Conservation (phyloP, 1,140 invertebrate genomes). For the Drosophila pallidifrons region DNA sequence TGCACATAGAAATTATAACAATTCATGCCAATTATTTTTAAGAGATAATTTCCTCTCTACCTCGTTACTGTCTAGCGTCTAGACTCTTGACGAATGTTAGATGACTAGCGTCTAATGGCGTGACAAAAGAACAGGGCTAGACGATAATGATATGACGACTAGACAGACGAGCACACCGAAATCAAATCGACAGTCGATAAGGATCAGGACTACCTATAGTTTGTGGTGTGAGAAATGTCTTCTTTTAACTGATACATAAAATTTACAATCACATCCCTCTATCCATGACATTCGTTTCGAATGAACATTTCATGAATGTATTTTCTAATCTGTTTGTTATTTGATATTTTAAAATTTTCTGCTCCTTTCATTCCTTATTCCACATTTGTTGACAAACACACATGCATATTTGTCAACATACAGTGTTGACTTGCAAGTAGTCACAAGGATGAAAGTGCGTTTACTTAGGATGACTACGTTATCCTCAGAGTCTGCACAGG, state of each 20-base stretch:
- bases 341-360: constrained; percentile 5
- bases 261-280: not conserved
- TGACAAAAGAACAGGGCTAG: not conserved
- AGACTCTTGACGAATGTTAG: not conserved
- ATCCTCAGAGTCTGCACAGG: not conserved
- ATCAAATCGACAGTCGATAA: not conserved
- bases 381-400: constrained; percentile 1
- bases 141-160: not conserved
- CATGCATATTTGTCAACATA: constrained; percentile 5
- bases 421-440: constrained; percentile 13
- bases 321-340: not conserved
- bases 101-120: not conserved
- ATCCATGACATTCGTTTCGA: not conserved
- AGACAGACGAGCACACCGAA: not conserved
- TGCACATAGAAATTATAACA: not conserved
- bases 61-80: not conserved
- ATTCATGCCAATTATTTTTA: constrained; percentile 1
- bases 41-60: not conserved
- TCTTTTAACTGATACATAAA: no score
- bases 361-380: not conserved
- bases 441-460: not conserved
- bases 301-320: not conserved
- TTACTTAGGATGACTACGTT: constrained; percentile 1
- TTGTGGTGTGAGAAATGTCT: not conserved
- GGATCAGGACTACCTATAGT: not conserved